phyloP scores from a whole-genome alignment of 2,888 invertebrate species.

The Napeogenes inachia region DNA sequence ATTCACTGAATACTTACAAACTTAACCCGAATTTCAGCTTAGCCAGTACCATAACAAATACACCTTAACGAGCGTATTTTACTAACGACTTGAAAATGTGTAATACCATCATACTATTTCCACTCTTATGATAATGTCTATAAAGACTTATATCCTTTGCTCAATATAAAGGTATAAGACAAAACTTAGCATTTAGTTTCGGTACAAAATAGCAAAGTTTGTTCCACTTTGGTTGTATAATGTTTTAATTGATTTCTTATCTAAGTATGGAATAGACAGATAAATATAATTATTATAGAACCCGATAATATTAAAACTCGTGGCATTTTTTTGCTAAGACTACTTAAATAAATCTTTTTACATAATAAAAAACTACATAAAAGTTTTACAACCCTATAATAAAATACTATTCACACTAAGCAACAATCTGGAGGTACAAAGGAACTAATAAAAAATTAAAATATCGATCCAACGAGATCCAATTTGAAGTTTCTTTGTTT shows the following conservation, averaged over 20 bases:
- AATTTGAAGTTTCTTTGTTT: constrained; percentile 36
- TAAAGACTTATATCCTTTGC: not conserved
- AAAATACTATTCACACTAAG: not conserved
- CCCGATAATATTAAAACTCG: no score
- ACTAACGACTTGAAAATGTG: constrained; percentile 10
- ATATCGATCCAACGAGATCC: constrained; percentile 32
- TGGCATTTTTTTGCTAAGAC: no score
- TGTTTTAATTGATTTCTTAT: no score
- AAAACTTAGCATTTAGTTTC: not conserved
- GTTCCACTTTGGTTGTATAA: no score
- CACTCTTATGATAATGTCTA: not conserved
- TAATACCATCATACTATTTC: not conserved
- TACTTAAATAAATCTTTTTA: no score
- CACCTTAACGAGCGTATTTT: constrained; percentile 24
- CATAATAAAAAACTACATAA: no score
- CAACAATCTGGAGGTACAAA: constrained; percentile 9
- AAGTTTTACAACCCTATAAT: not conserved
- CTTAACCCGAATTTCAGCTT: constrained; percentile 28
- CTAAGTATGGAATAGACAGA: no score
- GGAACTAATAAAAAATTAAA: constrained; percentile 36
- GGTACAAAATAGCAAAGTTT: not conserved
- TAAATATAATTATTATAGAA: no score
- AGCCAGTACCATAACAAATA: constrained; percentile 25
- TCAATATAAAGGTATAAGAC: not conserved
- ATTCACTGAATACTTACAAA: constrained; percentile 22